Base-by-base conservation (phyloP, 1,140 invertebrate species). In the Ceratina japonica region DNA sequence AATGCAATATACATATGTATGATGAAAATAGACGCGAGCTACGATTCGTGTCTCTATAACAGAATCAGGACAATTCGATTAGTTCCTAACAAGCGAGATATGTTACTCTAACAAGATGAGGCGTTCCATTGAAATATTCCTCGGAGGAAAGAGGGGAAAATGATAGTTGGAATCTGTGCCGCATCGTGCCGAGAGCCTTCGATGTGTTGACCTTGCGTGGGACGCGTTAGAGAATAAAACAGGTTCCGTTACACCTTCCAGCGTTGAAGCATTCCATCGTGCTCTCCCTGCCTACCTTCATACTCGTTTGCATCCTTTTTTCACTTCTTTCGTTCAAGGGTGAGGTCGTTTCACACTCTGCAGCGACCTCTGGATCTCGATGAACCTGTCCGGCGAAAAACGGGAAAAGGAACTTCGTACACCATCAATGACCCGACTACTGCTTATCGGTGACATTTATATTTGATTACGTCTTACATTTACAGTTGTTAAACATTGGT, bases 171-270 rank as follows among this genome's bases (percentile, higher is more conserved):
- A 74, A 79, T 79, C 61, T 73, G 71, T 79, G 77, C 24, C 77
- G 51, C 54, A 66, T 65, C 59, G 15, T 44, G 37, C 37, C 54
- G 27, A 18, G 64, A 69, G 56, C 58, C 18, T 64, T 72, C 54
- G 58, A 78, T 83, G 75, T 37, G 64, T 83, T 72, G 82, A 86
- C 82, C 80, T 88, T 87, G 82, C 56, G 64, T 62, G 69, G 77
- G 62, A 63, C 74, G 75, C 54, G 68, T 56, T 71, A 58, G 27
- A 58, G 80, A 86, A 66, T 79, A 84, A 80, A 87, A 89, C 87
- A 86, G 80, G 87, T 89, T 87, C 86, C 84, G 84, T 89, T 88
- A 87, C 79, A 85, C 66, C 86, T 87, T 78, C 62, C 70, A 82
- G 49, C 63, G 49, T 62, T 59, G 59, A 73, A n/a, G 61, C 77